Evolutionary conservation across 2,888 invertebrate genomes (phyloP), one percentile per base, ranked within the genome.

Genomic region (Ceriagrion tenellum): DNA sequence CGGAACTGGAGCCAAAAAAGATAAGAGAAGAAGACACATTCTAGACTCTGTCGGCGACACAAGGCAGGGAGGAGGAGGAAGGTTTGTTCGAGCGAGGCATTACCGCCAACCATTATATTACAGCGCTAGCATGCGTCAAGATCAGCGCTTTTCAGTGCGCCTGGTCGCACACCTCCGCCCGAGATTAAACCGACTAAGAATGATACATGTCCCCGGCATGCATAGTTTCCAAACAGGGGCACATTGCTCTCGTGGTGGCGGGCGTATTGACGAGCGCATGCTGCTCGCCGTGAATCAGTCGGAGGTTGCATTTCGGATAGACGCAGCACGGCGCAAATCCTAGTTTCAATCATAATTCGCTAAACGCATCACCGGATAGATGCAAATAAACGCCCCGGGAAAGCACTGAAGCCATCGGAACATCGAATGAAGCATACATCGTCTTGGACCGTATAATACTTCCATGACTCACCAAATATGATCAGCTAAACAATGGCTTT

Each of bases 141-240:
- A 35, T 81, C 81, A 30, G 81, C 81, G 13, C 35, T 16, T 35
- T 81, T 30, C 35, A n/a, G 12, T 23, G 47, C 18, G 30, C 81
- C 35, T 35, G 4, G 35, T 30, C 59, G 35, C 30, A 81, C 81
- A 16, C 81, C 81, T 18, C 81, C 18, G 12, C 13, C 16, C 81
- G 30, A 81, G 81, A 81, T 81, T 81, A 81, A 81, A 81, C 81
- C 81, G 81, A 35, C 35, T 81, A 16, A 81, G 81, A 81, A 81
- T 81, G 81, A 81, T 81, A 18, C 81, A 81, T 81, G 81, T 35
- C 81, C 81, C 16, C 10, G 13, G 35, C 2, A 35, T 35, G 81
- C 81, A 18, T 81, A 35, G 81, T 81, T 35, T 35, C 81, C 81
- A 35, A 81, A 81, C 35, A 81, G 0, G 81, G 35, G 81, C 35